Base-by-base conservation (phyloP, 2,797 vertebrate species). In the Brotogeris chrysoptera region DNA sequence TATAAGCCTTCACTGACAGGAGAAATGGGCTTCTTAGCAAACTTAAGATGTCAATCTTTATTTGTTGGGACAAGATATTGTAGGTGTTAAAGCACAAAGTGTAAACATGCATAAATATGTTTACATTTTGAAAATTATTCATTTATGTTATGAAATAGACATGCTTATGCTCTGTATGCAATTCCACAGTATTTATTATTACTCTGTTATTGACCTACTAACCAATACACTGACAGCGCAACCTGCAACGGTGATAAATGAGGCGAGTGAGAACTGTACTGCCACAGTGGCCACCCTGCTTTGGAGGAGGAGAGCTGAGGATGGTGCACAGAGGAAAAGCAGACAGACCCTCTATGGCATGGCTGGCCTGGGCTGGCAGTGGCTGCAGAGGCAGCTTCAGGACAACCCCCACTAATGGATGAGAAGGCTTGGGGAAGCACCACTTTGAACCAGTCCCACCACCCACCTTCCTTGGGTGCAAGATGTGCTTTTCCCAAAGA, bases 1-100 rank as follows among this genome's bases (percentile, higher is more conserved):
- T 68, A 80, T 69, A 70, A 79, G 49, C 69, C 43, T 77, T 60
- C 36, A 25, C 90, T 90, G 86, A 84, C 69, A 84, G 65, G 57
- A 78, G 57, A 82, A 91, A 89, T 11, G 65, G 80, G 69, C 50
- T 66, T 70, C 93, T 84, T 55, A 49, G 87, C 72, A 86, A 91
- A 88, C 88, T 95, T 96, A 68, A 90, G 83, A 91, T 79, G 92
- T 79, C 92, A 88, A 1, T 94, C 84, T 91, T 89, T 86, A 95
- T 95, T 93, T 80, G 74, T 90, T 91, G 76, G 59, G 66, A 86
- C 88, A 91, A 80, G 79, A 76, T 77, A 86, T 25, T 66, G 50
- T 23, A 85, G 38, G 53, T 94, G 66, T 77, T 46, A 83, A 83
- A 84, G 68, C 27, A 61, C 43, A 27, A 76, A 91, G 34, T 39